Conservation (phyloP, 2,113 vertebrate species). For the Felis chaus region DNA sequence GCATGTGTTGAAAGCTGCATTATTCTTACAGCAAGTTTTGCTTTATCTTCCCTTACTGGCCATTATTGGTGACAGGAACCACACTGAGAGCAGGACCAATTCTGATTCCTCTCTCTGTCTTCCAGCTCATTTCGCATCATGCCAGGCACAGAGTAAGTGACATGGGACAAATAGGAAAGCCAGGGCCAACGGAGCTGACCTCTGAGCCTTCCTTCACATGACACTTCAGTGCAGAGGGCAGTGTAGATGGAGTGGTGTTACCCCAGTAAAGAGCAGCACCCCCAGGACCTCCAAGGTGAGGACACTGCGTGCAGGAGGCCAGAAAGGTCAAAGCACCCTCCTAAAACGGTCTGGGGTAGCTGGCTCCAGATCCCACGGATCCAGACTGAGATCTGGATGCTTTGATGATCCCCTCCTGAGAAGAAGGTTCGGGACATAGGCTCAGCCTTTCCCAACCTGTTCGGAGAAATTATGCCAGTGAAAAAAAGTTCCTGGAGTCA, state of each 20-base stretch:
- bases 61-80: neutral
- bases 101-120: neutral
- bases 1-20: neutral
- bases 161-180: neutral
- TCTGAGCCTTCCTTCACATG: neutral
- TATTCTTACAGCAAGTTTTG: neutral
- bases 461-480: neutral
- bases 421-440: neutral
- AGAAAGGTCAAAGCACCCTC: neutral
- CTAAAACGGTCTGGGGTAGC: too few relatives aligned
- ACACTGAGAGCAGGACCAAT: neutral
- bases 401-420: neutral
- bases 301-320: fast-evolving
- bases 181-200: neutral
- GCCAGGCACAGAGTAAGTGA: neutral
- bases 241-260: fast-evolving
- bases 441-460: neutral
- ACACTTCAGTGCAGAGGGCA: neutral
- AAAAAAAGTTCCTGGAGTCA: neutral
- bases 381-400: neutral
- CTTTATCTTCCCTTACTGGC: neutral
- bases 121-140: neutral
- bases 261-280: neutral
- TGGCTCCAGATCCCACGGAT: neutral
- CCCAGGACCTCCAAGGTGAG: neutral